These are phyloP conservation scores for Sandelia bainsii DNA, from an alignment of 2,797 vertebrate species.

Conservation along the genomic window DNA sequence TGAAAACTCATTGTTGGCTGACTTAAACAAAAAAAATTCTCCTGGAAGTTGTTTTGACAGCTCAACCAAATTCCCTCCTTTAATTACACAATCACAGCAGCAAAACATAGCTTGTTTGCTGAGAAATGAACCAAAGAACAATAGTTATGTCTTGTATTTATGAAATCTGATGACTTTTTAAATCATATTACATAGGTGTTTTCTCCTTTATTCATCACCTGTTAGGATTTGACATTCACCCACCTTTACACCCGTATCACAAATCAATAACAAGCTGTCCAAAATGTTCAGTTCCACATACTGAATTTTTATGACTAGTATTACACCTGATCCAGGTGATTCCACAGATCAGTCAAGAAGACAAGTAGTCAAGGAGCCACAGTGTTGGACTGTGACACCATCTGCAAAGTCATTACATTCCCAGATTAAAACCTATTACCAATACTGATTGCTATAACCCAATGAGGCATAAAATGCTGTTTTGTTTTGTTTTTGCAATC, in stretches of 20 bases:
- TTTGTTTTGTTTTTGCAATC: conserved; percentile 52
- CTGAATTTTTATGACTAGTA: not conserved
- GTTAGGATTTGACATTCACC: not conserved
- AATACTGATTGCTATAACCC: conserved; percentile 68
- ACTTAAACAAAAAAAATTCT: conserved; percentile 8
- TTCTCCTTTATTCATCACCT: not conserved
- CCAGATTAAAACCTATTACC: conserved; percentile 70
- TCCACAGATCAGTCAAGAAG: conserved; percentile 40
- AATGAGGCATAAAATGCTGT: conserved; percentile 66
- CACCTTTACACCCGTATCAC: not conserved
- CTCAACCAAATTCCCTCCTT: not conserved
- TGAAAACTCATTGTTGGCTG: conserved; percentile 28
- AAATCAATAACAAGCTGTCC: no score
- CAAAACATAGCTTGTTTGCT: not conserved
- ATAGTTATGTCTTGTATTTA: not conserved
- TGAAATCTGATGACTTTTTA: not conserved
- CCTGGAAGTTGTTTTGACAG: conserved; percentile 5
- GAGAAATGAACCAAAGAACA: not conserved
- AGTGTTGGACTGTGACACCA: conserved; percentile 59
- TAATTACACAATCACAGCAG: not conserved
- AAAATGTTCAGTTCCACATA: no score
- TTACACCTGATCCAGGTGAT: not conserved
- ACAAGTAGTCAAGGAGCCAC: conserved; percentile 53
- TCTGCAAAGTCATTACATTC: conserved; percentile 69
- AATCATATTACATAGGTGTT: not conserved